Conservation (phyloP, 2,113 vertebrate genomes). For the Morone saxatilis region DNA sequence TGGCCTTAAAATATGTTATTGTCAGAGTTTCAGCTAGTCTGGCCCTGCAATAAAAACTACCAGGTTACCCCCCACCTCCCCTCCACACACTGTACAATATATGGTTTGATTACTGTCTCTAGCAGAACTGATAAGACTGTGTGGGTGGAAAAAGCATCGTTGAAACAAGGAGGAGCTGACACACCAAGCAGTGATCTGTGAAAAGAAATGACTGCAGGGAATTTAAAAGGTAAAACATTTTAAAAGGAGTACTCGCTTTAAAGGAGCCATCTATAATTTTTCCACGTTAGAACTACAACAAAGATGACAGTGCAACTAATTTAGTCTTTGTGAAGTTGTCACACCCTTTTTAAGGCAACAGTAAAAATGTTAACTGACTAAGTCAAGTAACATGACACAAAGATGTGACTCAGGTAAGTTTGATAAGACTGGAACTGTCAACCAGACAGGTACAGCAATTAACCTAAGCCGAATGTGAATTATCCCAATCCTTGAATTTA, state of each 20-base stretch:
- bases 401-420: background rate
- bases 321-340: background rate
- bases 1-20: conserved; percentile 63
- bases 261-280: background rate
- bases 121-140: conserved; percentile 27
- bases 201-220: conserved; percentile 12
- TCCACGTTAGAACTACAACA: background rate
- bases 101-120: conserved; percentile 31
- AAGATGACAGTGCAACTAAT: background rate
- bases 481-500: background rate
- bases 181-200: conserved; percentile 17
- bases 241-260: background rate
- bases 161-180: conserved; percentile 25
- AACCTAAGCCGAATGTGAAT: background rate
- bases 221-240: background rate
- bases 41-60: conserved; percentile 32
- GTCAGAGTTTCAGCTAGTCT: conserved; percentile 49
- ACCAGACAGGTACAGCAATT: background rate
- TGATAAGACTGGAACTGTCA: background rate
- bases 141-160: conserved; percentile 9
- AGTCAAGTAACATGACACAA: background rate
- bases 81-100: background rate
- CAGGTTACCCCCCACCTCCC: background rate
- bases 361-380: background rate
- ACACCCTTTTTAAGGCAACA: background rate